Base-by-base conservation (phyloP, 2,113 vertebrate species). In the Actenoides hombroni region DNA sequence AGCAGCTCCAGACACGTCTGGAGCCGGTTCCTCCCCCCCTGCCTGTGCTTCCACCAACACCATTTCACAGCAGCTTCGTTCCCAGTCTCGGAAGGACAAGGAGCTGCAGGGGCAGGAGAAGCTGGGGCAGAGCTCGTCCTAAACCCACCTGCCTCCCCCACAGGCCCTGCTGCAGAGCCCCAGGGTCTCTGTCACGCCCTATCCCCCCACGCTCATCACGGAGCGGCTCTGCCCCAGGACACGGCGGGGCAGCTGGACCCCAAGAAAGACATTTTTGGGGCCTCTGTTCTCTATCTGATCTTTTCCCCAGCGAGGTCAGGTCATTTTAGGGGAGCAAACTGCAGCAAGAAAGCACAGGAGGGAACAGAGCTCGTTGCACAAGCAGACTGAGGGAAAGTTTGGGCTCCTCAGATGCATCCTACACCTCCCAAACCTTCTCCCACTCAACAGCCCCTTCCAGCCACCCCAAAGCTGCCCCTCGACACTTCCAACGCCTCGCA, bases 51-150 rank as follows among this genome's bases (percentile, higher is more conserved):
- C 67, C 60, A 79, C 65, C 42, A 26, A 13, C 4, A 2, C 2
- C 40, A 8, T 4, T 20, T 19, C 42, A 17, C 1, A 2, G 59
- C 13, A 14, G 68, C 59, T 49, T 26, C 6, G 2, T 18, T 39
- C 28, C 57, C 37, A 23, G 2, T 1, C 28, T 39, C 23, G 5
- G 5, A 39, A 33, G 29, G 40, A 18, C 0, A 2, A 14, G 0
- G 29, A 40, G 70, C 15, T 19, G 46, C 31, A 28, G 37, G 48
- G 37, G 26, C 46, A n/a, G 46, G 31, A 11, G 20, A 54, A 35
- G 16, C 26, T 7, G 35, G 74, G 73, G 56, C 64, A 37, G 37
- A 69, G 28, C 46, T 25, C 37, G 31, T 33, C 64, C 46, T 37
- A 5, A 33, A 21, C 19, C 35, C 28, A 3, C 48, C 40, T 4